Evolutionary conservation across 2,113 vertebrate species (phyloP).

Genomic region (rabbit (Oryctolagus cuniculus)): DNA sequence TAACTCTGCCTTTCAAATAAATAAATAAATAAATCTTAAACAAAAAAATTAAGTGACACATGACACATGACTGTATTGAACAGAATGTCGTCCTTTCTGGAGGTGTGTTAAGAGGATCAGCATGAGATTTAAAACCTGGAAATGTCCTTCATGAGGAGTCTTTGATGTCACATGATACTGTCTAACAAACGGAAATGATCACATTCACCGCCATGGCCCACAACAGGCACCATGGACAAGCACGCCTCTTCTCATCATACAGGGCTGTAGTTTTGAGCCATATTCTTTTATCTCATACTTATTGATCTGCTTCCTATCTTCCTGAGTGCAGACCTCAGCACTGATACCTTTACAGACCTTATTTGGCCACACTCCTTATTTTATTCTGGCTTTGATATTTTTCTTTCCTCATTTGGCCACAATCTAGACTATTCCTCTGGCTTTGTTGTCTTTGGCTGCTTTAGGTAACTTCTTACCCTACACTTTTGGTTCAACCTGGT

Average conservation of each 20-base stretch:
- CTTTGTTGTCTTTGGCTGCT: background rate
- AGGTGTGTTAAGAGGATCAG: background rate
- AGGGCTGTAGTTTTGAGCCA: background rate
- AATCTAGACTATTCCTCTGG: background rate
- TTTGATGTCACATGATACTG: background rate
- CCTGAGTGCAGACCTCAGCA: constrained; percentile 23
- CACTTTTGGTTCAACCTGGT: background rate
- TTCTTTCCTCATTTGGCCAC: background rate
- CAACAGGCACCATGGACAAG: background rate
- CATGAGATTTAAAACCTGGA: background rate
- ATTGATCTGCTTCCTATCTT: constrained; percentile 14
- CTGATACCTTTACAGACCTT: background rate
- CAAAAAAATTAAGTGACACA: no score
- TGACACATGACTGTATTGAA: background rate
- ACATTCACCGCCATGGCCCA: background rate
- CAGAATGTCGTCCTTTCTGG: background rate
- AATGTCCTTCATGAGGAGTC: background rate
- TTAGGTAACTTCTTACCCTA: background rate
- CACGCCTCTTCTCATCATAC: background rate
- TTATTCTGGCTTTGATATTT: background rate
- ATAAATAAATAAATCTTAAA: no score
- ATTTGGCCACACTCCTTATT: background rate
- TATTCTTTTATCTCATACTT: constrained; percentile 25
- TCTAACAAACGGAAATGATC: background rate
- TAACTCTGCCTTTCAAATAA: no score